phyloP scores from a whole-genome alignment of 2,888 invertebrate species.

The Callyntrura sp. region DNA sequence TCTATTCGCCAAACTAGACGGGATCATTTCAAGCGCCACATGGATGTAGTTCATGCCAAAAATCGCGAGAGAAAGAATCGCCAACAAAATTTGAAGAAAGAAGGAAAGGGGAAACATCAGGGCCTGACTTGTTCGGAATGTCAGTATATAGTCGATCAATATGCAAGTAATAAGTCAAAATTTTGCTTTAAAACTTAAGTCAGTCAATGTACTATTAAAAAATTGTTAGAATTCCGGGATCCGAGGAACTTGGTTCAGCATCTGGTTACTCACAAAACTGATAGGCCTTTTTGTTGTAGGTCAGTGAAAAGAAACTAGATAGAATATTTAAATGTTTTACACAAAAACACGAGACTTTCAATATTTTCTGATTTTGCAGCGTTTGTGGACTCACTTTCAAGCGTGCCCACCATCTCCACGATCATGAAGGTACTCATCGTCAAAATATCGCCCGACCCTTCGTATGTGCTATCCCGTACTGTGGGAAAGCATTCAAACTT shows the following conservation, averaged over 20 bases:
- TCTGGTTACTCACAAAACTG: constrained; percentile 72
- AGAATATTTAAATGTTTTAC: too few relatives aligned
- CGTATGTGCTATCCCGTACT: constrained; percentile 58
- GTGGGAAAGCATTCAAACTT: constrained; percentile 75
- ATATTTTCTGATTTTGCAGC: not conserved
- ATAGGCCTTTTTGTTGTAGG: constrained; percentile 77
- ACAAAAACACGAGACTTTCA: too few relatives aligned
- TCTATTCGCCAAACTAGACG: constrained; percentile 33
- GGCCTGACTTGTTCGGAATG: constrained; percentile 72
- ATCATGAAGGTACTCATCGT: constrained; percentile 73
- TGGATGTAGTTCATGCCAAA: constrained; percentile 30
- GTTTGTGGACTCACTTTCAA: constrained; percentile 76
- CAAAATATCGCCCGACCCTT: constrained; percentile 69
- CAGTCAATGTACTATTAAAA: too few relatives aligned
- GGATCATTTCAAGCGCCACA: constrained; percentile 67
- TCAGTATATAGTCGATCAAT: too few relatives aligned
- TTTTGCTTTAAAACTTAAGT: too few relatives aligned
- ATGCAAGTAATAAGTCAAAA: too few relatives aligned
- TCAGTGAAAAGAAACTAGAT: not conserved
- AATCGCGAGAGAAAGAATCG: not conserved
- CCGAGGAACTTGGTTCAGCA: constrained; percentile 72
- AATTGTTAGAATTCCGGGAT: constrained; percentile 68
- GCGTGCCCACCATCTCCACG: constrained; percentile 71
- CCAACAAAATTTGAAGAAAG: not conserved
- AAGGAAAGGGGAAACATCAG: not conserved